Conservation (phyloP, 2,888 invertebrate genomes). For the Microctonus aethiopoides region DNA sequence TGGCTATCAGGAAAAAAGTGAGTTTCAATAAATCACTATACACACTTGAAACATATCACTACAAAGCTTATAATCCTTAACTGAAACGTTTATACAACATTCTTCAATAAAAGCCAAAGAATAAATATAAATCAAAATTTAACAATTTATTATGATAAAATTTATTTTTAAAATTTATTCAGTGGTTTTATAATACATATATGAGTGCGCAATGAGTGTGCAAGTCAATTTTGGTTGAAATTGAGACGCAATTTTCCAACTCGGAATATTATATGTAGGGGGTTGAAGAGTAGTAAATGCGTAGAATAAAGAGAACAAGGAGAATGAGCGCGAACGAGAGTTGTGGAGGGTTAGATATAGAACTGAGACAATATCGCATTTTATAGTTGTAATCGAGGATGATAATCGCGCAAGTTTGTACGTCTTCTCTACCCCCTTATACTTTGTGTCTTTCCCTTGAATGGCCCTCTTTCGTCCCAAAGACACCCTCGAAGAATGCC, state of each 20-base stretch:
- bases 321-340: constrained; percentile 1
- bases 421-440: constrained; percentile 50
- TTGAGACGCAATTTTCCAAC: constrained; percentile 17
- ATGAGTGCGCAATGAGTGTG: constrained; percentile 17
- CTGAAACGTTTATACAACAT: too few relatives aligned
- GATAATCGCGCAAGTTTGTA: constrained; percentile 67
- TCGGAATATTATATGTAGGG: not conserved
- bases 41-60: not conserved
- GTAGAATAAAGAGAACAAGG: not conserved
- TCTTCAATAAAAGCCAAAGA: not conserved
- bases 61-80: not conserved
- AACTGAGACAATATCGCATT: constrained; percentile 62
- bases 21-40: constrained; percentile 3
- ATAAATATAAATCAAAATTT: not conserved
- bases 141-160: too few relatives aligned
- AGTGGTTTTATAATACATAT: not conserved
- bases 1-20: constrained; percentile 52
- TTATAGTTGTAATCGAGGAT: constrained; percentile 67
- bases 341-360: constrained; percentile 15
- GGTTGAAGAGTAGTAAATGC: constrained; percentile 6
- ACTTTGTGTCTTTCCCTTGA: constrained; percentile 36
- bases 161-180: too few relatives aligned
- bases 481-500: constrained; percentile 62
- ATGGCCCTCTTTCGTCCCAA: constrained; percentile 44
- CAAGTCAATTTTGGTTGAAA: constrained; percentile 28